These are phyloP conservation scores for Hiodon alosoides DNA, from an alignment of 2,113 vertebrate genomes.

Conservation along the genomic window DNA sequence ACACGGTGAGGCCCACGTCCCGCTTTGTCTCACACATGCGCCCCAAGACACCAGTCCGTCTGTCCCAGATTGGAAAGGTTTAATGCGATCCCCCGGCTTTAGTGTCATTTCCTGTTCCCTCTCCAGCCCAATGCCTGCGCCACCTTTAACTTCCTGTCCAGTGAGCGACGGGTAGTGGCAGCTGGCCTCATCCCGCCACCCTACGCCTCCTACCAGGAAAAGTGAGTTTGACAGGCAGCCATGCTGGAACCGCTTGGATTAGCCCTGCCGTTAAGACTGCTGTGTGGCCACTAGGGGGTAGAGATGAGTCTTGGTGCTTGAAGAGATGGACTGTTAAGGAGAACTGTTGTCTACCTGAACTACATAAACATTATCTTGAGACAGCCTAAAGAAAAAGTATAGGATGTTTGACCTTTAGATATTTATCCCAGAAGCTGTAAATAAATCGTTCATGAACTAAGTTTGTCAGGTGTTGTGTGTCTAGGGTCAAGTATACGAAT, in stretches of 20 bases:
- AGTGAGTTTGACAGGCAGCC: neutral
- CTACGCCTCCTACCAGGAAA: slow-evolving; percentile 1
- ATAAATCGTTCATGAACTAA: too few relatives aligned
- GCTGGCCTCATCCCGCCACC: slow-evolving; percentile 84
- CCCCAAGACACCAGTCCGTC: neutral
- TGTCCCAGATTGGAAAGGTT: neutral
- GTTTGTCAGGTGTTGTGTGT: too few relatives aligned
- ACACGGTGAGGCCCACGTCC: slow-evolving; percentile 71
- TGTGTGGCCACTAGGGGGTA: neutral
- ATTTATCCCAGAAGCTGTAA: too few relatives aligned
- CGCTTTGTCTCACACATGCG: neutral
- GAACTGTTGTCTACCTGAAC: too few relatives aligned
- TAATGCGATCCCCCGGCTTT: neutral
- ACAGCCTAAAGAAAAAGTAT: too few relatives aligned
- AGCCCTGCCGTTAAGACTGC: too few relatives aligned
- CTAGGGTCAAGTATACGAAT: too few relatives aligned
- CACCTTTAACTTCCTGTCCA: slow-evolving; percentile 88
- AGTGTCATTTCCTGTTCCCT: neutral
- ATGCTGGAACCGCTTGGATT: neutral
- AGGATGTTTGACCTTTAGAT: too few relatives aligned
- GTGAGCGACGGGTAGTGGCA: slow-evolving; percentile 69
- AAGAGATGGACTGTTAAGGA: neutral
- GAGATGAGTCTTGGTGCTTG: neutral
- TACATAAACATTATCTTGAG: too few relatives aligned
- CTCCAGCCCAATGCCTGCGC: slow-evolving; percentile 87